Evolutionary conservation across 2,797 vertebrate species (phyloP), one percentile per base, ranked within the genome.

Genomic region (Mallotus villosus): DNA sequence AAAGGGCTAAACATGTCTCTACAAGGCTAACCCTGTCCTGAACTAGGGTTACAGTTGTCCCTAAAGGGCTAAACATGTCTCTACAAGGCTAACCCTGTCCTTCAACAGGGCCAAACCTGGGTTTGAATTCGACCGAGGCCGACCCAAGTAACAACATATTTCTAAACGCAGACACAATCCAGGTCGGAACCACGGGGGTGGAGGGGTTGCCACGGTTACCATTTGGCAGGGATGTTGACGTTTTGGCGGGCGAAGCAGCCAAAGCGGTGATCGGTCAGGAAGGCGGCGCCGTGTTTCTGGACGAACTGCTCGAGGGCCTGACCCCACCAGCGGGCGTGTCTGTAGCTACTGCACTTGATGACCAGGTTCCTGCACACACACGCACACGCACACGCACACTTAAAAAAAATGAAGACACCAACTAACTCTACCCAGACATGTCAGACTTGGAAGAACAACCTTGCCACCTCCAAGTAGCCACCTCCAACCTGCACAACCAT

Each of bases 241-340:
- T 94, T 93, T 78, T 94, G 55, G 0, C 93, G 88, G 5, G 97
- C 97, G 0, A 97, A 99, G 0, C 96, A 99, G 0, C 95, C 94
- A 2, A 98, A 99, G 82, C 97, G 94, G 67, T 99, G 97, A 67
- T 95, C 94, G 0, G 70, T 94, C 63, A 98, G 95, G 74, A 98
- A 99, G 77, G 92, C 93, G 1, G 93, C 84, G 76, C 96, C 95
- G 0, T 97, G 87, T 0, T 94, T 95, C 24, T 85, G 90, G 83
- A 96, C 66, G 73, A 99, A 98, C 67, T 92, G 92, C 0, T 98
- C 95, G 21, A 99, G 95, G 80, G 95, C 87, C 76, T 97, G 96
- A 74, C 95, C 95, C 97, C 96, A 99, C 97, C 96, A 99, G 49
- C 96, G 95, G 29, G 97, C 95, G 37, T 99, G 97, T 67, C 96